These are phyloP conservation scores for Diceros bicornis DNA, from an alignment of 2,797 vertebrate species.

Conservation along the genomic window DNA sequence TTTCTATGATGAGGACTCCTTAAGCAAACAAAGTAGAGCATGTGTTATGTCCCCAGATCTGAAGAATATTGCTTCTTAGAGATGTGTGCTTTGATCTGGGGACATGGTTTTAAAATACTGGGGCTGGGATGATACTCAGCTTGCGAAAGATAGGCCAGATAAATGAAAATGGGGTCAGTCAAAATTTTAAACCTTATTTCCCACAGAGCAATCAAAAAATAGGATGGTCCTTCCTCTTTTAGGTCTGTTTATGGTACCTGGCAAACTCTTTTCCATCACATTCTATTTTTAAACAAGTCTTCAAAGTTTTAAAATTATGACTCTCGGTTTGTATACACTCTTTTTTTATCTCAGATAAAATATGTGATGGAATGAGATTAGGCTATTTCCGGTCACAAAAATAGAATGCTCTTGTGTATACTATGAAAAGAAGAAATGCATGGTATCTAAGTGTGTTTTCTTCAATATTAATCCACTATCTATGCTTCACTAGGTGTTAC, in stretches of 20 bases:
- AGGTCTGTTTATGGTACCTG: constrained; percentile 55
- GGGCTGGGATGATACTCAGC: neutral
- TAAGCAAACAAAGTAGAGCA: neutral
- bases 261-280: constrained; percentile 50
- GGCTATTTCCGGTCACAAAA: constrained; percentile 42
- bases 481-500: neutral
- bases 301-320: constrained; percentile 45
- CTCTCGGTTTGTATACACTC: neutral
- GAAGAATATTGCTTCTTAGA: constrained; percentile 59
- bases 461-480: neutral
- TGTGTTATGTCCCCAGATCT: neutral
- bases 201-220: constrained; percentile 21
- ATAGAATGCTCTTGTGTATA: neutral
- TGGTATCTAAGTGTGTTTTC: neutral
- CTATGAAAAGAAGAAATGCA: constrained; percentile 19
- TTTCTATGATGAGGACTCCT: neutral
- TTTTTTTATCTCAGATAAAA: constrained; percentile 43
- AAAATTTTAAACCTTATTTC: constrained; percentile 37
- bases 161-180: constrained; percentile 2
- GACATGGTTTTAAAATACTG: constrained; percentile 64
- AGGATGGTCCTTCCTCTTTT: neutral
- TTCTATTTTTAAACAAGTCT: constrained; percentile 68
- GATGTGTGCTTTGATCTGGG: constrained; percentile 59
- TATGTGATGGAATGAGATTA: neutral
- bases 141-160: neutral